Base-by-base conservation (phyloP, 2,113 vertebrate genomes). In the Cheilinus undulatus region DNA sequence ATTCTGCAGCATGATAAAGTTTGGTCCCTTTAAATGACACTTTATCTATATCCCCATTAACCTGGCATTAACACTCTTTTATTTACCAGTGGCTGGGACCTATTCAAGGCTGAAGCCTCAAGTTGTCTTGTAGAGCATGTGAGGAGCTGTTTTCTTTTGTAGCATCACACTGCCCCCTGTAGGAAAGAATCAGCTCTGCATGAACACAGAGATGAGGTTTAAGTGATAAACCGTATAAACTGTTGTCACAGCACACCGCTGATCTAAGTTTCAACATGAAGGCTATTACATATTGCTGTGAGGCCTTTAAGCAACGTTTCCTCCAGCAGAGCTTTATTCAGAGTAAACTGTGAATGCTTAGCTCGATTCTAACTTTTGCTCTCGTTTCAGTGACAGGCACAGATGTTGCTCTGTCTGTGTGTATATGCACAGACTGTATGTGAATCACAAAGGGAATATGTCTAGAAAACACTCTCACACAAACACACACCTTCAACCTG, bases 401-500 rank as follows among this genome's bases (percentile, higher is more conserved):
- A 85, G 79, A 89, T 86, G 83, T 83, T 85, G 63, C 43, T 61
- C 73, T 57, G 42, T 67, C 24, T 70, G 7, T 64, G 72, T 69
- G 22, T 77, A 65, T 58, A 50, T 52, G 73, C 70, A 78, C 75
- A 85, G 66, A 49, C 67, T 46, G 69, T 49, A 70, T 58, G 79
- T 76, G 77, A 84, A 59, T 57, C 78, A 69, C 86, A 65, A 3
- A 67, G 76, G 78, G 70, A 73, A 76, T 69, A 64, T 60, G 70
- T 76, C 73, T 73, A 45, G 45, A 75, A 77, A 66, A 80, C 61
- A 56, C 49, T 54, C 78, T 43, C 56, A 65, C 68, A 73, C 58
- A 50, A 34, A 42, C 7, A 34, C 78, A 86, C 83, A 74, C 78
- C 73, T 82, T 48, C 93, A 95, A 92, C 89, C 93, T 92, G 88